Evolutionary conservation across 2,888 invertebrate species (phyloP).

Genomic region (Arrhopalites spinosus): DNA sequence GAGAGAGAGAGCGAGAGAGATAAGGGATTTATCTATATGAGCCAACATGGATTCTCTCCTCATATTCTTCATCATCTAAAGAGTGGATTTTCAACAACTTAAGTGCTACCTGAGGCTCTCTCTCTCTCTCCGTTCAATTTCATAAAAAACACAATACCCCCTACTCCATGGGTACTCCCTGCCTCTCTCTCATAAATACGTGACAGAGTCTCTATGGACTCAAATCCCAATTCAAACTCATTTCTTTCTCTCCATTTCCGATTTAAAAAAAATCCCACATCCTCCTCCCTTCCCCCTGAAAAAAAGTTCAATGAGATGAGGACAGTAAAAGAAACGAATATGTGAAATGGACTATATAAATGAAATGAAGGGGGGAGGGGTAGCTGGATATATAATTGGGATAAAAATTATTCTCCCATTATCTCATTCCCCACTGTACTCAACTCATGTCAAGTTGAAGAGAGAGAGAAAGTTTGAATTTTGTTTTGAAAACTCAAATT

Average conservation of each 20-base stretch:
- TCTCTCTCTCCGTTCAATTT: background rate
- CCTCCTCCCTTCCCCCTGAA: background rate
- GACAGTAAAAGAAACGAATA: background rate
- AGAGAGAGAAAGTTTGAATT: too few species aligned
- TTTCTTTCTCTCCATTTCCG: background rate
- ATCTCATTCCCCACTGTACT: background rate
- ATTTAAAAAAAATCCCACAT: background rate
- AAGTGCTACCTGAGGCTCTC: conserved; percentile 2
- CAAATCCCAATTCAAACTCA: background rate
- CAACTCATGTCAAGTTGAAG: too few species aligned
- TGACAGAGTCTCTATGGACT: too few species aligned
- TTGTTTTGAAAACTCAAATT: too few species aligned
- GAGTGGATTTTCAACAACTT: background rate
- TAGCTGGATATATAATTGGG: background rate
- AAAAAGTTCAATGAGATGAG: background rate
- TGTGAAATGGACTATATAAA: background rate
- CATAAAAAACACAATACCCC: background rate
- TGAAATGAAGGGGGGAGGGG: background rate
- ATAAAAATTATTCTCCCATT: conserved; percentile 14
- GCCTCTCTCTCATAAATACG: too few species aligned
- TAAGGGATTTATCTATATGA: conserved; percentile 38
- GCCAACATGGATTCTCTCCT: background rate
- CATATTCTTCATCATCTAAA: background rate
- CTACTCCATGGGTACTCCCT: too few species aligned
- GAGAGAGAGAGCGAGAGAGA: conserved; percentile 14